These are phyloP conservation scores for Alfaro cultratus DNA, from an alignment of 2,797 vertebrate species.

Conservation along the genomic window DNA sequence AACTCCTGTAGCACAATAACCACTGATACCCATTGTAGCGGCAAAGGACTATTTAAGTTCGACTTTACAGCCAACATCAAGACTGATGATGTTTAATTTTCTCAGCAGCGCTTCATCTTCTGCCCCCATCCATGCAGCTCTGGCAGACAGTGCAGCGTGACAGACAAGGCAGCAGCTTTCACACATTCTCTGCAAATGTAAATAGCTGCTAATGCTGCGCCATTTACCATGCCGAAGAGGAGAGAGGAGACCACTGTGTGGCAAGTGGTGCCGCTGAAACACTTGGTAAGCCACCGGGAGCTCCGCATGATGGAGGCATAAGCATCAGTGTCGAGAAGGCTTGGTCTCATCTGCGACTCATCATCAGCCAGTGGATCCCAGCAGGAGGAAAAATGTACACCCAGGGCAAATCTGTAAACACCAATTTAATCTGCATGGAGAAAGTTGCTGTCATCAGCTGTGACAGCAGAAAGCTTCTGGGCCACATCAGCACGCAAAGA, in stretches of 20 bases:
- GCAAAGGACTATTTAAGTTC: slow-evolving; percentile 44
- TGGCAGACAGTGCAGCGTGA: slow-evolving; percentile 40
- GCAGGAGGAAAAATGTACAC: slow-evolving; percentile 86
- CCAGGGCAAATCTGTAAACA: slow-evolving; percentile 95
- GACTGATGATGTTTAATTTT: slow-evolving; percentile 63
- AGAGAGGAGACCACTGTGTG: slow-evolving; percentile 45
- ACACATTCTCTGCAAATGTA: slow-evolving; percentile 48
- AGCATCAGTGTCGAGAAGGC: slow-evolving; percentile 75
- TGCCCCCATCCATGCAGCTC: slow-evolving; percentile 33
- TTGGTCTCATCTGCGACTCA: slow-evolving; percentile 87
- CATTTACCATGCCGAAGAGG: slow-evolving; percentile 46
- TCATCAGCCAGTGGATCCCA: slow-evolving; percentile 88
- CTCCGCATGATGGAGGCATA: slow-evolving; percentile 75
- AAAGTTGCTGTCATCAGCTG: slow-evolving; percentile 90
- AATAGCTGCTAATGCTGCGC: slow-evolving; percentile 60
- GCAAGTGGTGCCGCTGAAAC: slow-evolving; percentile 33
- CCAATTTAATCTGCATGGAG: slow-evolving; percentile 94
- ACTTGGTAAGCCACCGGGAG: slow-evolving; percentile 67
- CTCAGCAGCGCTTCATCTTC: slow-evolving; percentile 49
- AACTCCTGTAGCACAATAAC: slow-evolving; percentile 82
- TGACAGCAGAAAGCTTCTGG: slow-evolving; percentile 89
- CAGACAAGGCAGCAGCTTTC: slow-evolving; percentile 36
- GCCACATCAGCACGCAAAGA: slow-evolving; percentile 84
- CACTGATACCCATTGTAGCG: slow-evolving; percentile 66
- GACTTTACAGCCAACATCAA: slow-evolving; percentile 56